phyloP scores from a whole-genome alignment of 2,888 invertebrate species.

The Synanthedon formicaeformis region DNA sequence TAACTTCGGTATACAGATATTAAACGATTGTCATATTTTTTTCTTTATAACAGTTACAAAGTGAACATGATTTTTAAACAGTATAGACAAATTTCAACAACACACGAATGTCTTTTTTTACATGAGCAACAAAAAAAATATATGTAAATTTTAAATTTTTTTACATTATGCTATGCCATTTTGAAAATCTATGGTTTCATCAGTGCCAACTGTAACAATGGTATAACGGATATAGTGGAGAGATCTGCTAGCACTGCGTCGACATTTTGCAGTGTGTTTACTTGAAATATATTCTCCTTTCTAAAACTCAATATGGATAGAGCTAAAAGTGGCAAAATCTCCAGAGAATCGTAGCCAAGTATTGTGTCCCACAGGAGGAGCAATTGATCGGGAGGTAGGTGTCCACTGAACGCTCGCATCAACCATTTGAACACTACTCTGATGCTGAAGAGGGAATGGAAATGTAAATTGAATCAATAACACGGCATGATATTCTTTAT shows the following conservation, averaged over 20 bases:
- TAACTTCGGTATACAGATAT: too few relatives aligned
- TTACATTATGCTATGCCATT: too few relatives aligned
- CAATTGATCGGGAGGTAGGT: conserved; percentile 91
- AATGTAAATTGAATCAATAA: background rate
- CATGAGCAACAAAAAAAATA: too few relatives aligned
- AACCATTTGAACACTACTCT: conserved; percentile 96
- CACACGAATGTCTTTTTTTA: too few relatives aligned
- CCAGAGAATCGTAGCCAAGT: conserved; percentile 91
- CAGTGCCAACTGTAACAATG: conserved; percentile 83
- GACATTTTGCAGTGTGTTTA: conserved; percentile 79
- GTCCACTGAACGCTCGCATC: conserved; percentile 96
- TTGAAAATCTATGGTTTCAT: conserved; percentile 53
- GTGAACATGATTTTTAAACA: too few relatives aligned
- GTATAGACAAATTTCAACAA: too few relatives aligned
- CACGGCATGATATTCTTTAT: too few relatives aligned
- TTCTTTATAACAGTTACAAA: too few relatives aligned
- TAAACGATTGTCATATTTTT: too few relatives aligned
- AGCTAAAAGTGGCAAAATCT: conserved; percentile 88
- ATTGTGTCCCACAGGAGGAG: conserved; percentile 92
- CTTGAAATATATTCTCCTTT: conserved; percentile 84
- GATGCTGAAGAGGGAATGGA: conserved; percentile 69
- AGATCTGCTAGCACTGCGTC: conserved; percentile 90
- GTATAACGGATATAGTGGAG: conserved; percentile 87
- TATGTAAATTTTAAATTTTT: too few relatives aligned
- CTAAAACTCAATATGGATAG: conserved; percentile 87